Percentiles rank a stretch among this genome's conserved stretches.
phyloP scores from a whole-genome alignment of 2,113 vertebrate genomes.

The Copsychus sechellarum region DNA sequence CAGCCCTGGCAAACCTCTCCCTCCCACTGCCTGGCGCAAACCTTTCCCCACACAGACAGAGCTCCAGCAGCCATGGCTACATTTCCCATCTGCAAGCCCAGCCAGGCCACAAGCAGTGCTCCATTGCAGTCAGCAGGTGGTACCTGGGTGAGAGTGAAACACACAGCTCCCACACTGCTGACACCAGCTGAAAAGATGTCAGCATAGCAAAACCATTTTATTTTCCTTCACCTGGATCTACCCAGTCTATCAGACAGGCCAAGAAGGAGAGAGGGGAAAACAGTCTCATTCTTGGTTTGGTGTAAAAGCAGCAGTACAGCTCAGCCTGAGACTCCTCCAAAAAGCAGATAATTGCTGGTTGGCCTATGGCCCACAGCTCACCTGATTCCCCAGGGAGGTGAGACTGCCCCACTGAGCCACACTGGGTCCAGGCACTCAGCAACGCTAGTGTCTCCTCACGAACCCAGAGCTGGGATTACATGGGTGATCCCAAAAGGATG shows the following conservation, averaged over 20 bases:
- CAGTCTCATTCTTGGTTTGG: neutral
- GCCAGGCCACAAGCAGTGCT: neutral
- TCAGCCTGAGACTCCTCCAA: neutral
- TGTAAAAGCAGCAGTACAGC: neutral
- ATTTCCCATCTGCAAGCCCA: neutral
- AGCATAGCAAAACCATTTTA: neutral
- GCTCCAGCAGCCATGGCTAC: accelerated
- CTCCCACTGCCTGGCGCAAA: neutral
- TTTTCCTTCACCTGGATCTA: neutral
- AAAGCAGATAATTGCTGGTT: neutral
- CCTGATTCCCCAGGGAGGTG: neutral
- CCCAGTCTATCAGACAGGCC: neutral
- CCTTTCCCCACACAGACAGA: neutral
- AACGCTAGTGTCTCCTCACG: accelerated
- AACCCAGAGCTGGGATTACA: neutral
- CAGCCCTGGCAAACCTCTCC: neutral
- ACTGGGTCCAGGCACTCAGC: neutral
- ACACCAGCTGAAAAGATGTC: neutral
- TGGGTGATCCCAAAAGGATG: accelerated
- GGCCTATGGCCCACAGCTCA: neutral
- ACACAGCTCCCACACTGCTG: neutral
- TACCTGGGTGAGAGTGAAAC: neutral
- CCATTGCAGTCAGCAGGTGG: neutral
- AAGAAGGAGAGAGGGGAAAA: neutral
- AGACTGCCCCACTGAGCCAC: neutral